Evolutionary conservation across 2,888 invertebrate species (phyloP).

Genomic region (Microdon myrmicae): DNA sequence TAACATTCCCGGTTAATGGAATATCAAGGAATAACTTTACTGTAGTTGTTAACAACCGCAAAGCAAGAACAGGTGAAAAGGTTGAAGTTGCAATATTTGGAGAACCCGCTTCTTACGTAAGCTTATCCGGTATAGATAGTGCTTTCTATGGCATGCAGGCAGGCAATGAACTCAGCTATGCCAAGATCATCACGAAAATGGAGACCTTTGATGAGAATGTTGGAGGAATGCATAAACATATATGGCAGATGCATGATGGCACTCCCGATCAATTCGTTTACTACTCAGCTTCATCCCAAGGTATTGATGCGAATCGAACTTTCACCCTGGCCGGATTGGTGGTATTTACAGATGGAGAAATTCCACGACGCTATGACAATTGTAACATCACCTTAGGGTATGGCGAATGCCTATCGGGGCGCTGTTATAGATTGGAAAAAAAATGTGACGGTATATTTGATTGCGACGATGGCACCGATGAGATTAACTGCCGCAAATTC

Average conservation of each 20-base stretch:
- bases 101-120: slow-evolving; percentile 94
- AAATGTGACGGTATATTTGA: slow-evolving; percentile 82
- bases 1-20: slow-evolving; percentile 97
- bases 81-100: slow-evolving; percentile 94
- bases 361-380: slow-evolving; percentile 74
- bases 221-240: slow-evolving; percentile 84
- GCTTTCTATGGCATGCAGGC: slow-evolving; percentile 93
- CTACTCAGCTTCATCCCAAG: slow-evolving; percentile 89
- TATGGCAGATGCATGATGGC: slow-evolving; percentile 85
- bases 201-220: slow-evolving; percentile 85
- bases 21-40: slow-evolving; percentile 92
- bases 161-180: slow-evolving; percentile 88
- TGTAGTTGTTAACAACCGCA: slow-evolving; percentile 88
- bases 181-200: slow-evolving; percentile 89
- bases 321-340: slow-evolving; percentile 90
- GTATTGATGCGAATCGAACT: slow-evolving; percentile 92
- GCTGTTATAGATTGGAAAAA: slow-evolving; percentile 80
- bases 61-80: slow-evolving; percentile 91
- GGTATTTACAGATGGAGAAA: slow-evolving; percentile 88
- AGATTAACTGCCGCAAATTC: slow-evolving; percentile 76
- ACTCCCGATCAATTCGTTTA: slow-evolving; percentile 86
- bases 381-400: slow-evolving; percentile 81
- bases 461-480: slow-evolving; percentile 88
- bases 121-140: slow-evolving; percentile 88
- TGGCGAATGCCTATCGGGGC: slow-evolving; percentile 83